Base-by-base conservation (phyloP, 92 coral and sea anemone genomes). In the Palythoa caribaeorum region DNA sequence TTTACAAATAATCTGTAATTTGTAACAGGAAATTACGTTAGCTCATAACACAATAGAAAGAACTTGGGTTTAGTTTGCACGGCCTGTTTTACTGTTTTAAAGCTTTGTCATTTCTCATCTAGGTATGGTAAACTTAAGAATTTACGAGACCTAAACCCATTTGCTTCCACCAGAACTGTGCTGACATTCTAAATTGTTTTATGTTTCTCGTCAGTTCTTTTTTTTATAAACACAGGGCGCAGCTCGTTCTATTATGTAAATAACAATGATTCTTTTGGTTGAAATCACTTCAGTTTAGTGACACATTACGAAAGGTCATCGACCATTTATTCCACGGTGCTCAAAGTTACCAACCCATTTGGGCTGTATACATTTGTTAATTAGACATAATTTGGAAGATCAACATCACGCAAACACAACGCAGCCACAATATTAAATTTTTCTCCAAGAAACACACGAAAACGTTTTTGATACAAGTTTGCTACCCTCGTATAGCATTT, bases 251-350 rank as follows among this genome's bases (percentile, higher is more conserved):
- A 65, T 66, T 81, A 48, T 81, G 76, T 37, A 47, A 66, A 10
- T 65, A 38, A 81, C 76, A 66, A 65, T 48, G 75, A 6, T 40
- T 52, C 38, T 20, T 20, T n/a, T 63, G 19, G 8, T 16, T 81
- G 15, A 14, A 69, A 3, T 47, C 60, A 63, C 86, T 48, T 66
- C 6, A 65, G 86, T 21, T 47, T 81, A 81, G 62, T 81, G 86
- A 81, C 86, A 81, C 86, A 65, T 66, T 63, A 17, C 66, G 47
- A 21, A 81, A 81, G 86, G 86, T 81, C 86, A 81, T 81, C 48
- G 44, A 63, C 74, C 38, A 66, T 81, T 81, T 81, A 35, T 47
- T 81, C 54, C 51, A 79, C 72, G 73, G 84, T 79, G 35, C 73
- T 79, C 84, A 62, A 63, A 65, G 75, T 65, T 81, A 21, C 86